phyloP scores from a whole-genome alignment of 2,888 invertebrate species.

The Plusia festucae region DNA sequence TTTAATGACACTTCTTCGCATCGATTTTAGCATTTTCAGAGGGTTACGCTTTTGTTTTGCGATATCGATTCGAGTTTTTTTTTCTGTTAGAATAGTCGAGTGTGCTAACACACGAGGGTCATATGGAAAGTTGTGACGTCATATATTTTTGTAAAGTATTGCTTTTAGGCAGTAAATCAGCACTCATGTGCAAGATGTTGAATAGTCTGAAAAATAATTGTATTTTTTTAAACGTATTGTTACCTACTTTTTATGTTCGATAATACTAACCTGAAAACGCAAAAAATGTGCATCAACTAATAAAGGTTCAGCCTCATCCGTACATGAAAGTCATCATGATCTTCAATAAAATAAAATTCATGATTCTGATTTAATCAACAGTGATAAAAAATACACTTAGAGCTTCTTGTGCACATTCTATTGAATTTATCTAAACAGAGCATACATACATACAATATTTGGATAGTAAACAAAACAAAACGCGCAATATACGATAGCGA shows the following conservation, averaged over 20 bases:
- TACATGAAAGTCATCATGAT: too few relatives aligned
- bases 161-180: slow-evolving; percentile 9
- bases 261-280: background rate
- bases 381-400: background rate
- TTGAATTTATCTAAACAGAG: too few relatives aligned
- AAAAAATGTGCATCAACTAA: background rate
- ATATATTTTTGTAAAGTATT: slow-evolving; percentile 49
- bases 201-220: background rate
- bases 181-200: slow-evolving; percentile 27
- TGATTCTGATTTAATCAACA: too few relatives aligned
- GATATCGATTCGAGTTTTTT: slow-evolving; percentile 80
- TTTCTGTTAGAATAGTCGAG: slow-evolving; percentile 71
- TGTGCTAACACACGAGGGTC: slow-evolving; percentile 64
- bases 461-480: slow-evolving; percentile 39
- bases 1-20: slow-evolving; percentile 89
- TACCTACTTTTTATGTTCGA: too few relatives aligned
- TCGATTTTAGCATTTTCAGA: slow-evolving; percentile 87
- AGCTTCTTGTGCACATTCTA: background rate
- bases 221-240: too few relatives aligned
- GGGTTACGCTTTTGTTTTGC: slow-evolving; percentile 87
- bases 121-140: slow-evolving; percentile 56
- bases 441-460: background rate
- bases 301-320: too few relatives aligned
- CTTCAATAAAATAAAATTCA: too few relatives aligned
- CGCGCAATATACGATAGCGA: slow-evolving; percentile 63